Evolutionary conservation across 2,888 invertebrate genomes (phyloP).

Genomic region (Cryptocephalus moraei): DNA sequence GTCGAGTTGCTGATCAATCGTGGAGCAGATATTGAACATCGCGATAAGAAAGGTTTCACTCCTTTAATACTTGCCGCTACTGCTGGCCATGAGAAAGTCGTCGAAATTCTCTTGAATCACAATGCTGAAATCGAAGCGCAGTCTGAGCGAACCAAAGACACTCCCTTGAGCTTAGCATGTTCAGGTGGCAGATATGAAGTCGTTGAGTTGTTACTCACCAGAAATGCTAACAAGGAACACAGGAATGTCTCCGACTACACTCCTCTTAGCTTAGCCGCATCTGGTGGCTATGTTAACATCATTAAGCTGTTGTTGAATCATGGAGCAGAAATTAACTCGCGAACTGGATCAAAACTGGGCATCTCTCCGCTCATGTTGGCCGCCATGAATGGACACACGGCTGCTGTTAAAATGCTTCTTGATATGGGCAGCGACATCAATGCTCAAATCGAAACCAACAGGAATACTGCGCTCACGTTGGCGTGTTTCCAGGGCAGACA

Average conservation of each 20-base stretch:
- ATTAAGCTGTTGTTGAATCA: conserved; percentile 86
- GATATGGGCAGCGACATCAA: conserved; percentile 99
- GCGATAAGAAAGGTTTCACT: conserved; percentile 98
- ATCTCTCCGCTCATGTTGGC: conserved; percentile 99
- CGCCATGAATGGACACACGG: conserved; percentile 97
- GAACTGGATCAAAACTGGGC: conserved; percentile 92
- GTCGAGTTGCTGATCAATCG: conserved; percentile 84
- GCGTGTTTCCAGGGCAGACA: conserved; percentile 99
- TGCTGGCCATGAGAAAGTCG: conserved; percentile 86
- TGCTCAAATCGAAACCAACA: conserved; percentile 98
- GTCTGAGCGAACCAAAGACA: conserved; percentile 98
- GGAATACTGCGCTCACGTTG: conserved; percentile 95
- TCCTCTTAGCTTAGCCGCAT: conserved; percentile 95
- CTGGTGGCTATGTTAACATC: conserved; percentile 97
- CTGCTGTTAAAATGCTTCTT: conserved; percentile 86
- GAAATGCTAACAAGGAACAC: conserved; percentile 85
- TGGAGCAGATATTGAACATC: conserved; percentile 94
- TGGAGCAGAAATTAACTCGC: conserved; percentile 97
- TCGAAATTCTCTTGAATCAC: conserved; percentile 85
- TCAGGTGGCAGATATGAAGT: conserved; percentile 95
- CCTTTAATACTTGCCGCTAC: conserved; percentile 95
- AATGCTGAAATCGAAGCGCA: conserved; percentile 98
- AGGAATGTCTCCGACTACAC: conserved; percentile 98
- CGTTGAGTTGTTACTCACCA: conserved; percentile 79
- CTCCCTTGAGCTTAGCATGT: conserved; percentile 93